phyloP scores from a whole-genome alignment of 2,113 vertebrate genomes.

The Mesocricetus auratus region DNA sequence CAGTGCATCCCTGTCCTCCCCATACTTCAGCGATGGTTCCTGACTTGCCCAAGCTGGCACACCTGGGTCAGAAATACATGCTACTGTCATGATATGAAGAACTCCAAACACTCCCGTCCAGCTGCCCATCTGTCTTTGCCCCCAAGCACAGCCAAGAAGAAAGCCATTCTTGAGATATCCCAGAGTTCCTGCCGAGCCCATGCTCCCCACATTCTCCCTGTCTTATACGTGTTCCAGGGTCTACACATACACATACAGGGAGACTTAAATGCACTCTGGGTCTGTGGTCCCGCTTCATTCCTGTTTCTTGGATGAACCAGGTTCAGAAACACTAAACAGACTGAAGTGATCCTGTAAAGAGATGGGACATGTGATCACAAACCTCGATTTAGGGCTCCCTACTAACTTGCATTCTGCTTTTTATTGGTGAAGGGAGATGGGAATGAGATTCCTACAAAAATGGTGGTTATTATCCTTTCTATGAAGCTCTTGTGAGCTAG shows the following conservation, averaged over 20 bases:
- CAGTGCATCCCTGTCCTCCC: neutral
- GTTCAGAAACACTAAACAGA: neutral
- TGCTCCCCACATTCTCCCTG: neutral
- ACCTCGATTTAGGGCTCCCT: neutral
- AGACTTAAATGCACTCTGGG: too few relatives aligned
- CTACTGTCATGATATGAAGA: too few relatives aligned
- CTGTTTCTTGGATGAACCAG: neutral
- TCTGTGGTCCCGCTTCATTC: neutral
- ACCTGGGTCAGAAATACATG: neutral
- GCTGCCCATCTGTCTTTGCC: neutral
- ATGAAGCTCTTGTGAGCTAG: neutral
- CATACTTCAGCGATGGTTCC: neutral
- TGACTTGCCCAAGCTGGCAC: neutral
- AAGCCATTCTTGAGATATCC: neutral
- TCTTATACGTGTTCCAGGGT: neutral
- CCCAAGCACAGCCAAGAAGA: neutral
- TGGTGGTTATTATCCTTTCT: neutral
- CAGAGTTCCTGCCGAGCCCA: neutral
- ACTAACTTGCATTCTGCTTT: neutral
- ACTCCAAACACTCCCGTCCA: neutral
- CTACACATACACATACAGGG: neutral
- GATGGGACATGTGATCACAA: neutral
- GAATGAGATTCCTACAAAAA: neutral
- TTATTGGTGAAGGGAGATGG: neutral
- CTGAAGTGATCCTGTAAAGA: neutral